These are phyloP conservation scores for Argyresthia albistria DNA, from an alignment of 2,888 invertebrate genomes.

Conservation along the genomic window DNA sequence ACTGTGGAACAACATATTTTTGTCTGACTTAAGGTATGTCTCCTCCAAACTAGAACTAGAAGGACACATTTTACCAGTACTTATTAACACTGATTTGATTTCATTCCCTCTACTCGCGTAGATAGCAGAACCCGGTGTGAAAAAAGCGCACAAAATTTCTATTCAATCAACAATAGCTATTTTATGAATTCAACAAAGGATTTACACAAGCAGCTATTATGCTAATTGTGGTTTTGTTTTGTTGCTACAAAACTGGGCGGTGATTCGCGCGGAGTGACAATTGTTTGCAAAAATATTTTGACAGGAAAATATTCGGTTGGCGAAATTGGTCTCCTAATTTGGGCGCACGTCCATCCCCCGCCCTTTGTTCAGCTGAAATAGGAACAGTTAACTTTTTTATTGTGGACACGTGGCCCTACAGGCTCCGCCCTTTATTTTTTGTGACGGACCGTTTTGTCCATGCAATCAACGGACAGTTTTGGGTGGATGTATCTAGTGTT, in stretches of 20 bases:
- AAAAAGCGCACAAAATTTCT: neutral
- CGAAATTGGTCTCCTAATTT: slow-evolving; percentile 58
- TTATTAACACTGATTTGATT: no score
- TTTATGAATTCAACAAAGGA: neutral
- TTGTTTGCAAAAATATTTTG: slow-evolving; percentile 71
- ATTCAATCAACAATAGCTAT: neutral
- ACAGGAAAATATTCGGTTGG: slow-evolving; percentile 61
- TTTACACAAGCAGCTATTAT: slow-evolving; percentile 46
- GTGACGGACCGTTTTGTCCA: slow-evolving; percentile 4
- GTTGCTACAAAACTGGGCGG: slow-evolving; percentile 47
- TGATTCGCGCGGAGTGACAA: slow-evolving; percentile 30
- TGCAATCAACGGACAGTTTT: no score
- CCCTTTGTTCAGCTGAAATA: slow-evolving; percentile 54
- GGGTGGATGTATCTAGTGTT: no score
- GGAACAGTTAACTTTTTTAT: slow-evolving; percentile 60
- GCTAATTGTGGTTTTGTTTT: slow-evolving; percentile 72
- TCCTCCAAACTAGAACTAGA: no score
- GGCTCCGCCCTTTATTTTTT: neutral
- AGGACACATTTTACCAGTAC: no score
- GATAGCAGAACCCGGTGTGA: neutral
- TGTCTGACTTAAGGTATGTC: no score
- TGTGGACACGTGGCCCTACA: slow-evolving; percentile 43
- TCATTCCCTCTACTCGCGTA: neutral
- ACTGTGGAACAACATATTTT: no score
- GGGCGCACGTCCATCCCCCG: slow-evolving; percentile 34